These are phyloP conservation scores for Oreohelix idahoensis DNA, from an alignment of 1,140 invertebrate genomes.

Conservation along the genomic window DNA sequence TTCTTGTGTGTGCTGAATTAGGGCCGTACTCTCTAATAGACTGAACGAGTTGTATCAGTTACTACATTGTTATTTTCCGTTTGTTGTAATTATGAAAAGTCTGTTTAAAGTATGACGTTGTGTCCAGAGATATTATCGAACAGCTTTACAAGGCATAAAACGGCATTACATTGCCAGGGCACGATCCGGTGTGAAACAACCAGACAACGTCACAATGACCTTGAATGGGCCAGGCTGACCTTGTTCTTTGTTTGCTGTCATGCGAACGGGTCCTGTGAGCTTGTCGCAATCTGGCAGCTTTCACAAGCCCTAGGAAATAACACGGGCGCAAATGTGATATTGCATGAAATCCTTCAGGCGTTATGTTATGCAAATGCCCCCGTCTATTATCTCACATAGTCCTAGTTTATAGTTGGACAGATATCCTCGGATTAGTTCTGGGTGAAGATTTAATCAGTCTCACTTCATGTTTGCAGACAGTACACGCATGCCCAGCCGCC, in stretches of 20 bases:
- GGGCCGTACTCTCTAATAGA: too few species aligned
- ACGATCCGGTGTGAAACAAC: conserved; percentile 20
- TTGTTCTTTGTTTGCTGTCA: conserved; percentile 19
- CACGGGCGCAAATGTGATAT: neutral
- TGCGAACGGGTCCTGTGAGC: neutral
- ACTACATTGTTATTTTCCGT: too few species aligned
- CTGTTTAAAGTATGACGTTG: too few species aligned
- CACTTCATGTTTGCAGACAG: neutral
- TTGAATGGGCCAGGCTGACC: neutral
- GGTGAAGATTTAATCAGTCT: neutral
- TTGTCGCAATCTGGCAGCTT: neutral
- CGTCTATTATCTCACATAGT: neutral
- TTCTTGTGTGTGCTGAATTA: too few species aligned
- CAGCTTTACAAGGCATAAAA: too few species aligned
- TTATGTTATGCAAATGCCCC: conserved; percentile 20
- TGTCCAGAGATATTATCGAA: too few species aligned
- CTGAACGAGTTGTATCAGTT: too few species aligned
- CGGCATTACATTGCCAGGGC: too few species aligned
- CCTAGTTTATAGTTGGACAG: neutral
- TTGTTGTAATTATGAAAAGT: too few species aligned
- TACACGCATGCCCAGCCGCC: neutral
- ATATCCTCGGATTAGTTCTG: conserved; percentile 8
- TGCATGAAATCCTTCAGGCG: neutral
- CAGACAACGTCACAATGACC: neutral
- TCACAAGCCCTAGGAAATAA: conserved; percentile 1